Percentiles rank a stretch among this genome's conserved stretches.
These are phyloP conservation scores for Ameiurus melas DNA, from an alignment of 2,113 vertebrate genomes.

Conservation along the genomic window DNA sequence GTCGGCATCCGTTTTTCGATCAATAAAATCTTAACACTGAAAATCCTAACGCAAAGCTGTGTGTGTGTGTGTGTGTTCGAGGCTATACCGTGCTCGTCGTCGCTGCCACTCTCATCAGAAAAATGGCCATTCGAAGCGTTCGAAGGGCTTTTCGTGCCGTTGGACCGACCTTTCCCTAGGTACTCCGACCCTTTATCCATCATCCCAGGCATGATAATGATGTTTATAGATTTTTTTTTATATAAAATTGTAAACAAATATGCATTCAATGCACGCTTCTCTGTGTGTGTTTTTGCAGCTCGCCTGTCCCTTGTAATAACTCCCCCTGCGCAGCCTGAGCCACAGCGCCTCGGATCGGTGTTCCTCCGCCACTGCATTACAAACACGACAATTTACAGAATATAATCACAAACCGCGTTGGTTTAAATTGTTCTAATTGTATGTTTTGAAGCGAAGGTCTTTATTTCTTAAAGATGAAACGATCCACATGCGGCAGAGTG, in stretches of 20 bases:
- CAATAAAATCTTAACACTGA: background rate
- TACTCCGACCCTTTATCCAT: slow-evolving; percentile 92
- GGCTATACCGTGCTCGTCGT: slow-evolving; percentile 92
- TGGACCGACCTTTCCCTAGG: slow-evolving; percentile 82
- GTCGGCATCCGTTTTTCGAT: background rate
- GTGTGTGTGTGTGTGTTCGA: slow-evolving; percentile 67
- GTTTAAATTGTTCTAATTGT: background rate
- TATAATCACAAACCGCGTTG: background rate
- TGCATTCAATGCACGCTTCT: slow-evolving; percentile 47
- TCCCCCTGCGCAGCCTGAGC: slow-evolving; percentile 57
- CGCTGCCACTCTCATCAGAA: slow-evolving; percentile 89
- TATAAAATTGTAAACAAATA: slow-evolving; percentile 13
- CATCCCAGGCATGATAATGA: slow-evolving; percentile 83
- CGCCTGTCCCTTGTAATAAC: slow-evolving; percentile 42
- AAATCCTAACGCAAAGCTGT: background rate
- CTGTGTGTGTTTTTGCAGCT: background rate
- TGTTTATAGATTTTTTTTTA: background rate
- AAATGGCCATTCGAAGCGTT: slow-evolving; percentile 87
- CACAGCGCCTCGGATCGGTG: slow-evolving; percentile 51
- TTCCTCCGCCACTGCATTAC: slow-evolving; percentile 51
- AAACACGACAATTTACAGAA: background rate
- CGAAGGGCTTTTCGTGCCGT: slow-evolving; percentile 86
- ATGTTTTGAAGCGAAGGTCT: background rate
- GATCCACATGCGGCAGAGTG: background rate
- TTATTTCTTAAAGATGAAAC: background rate